A percentile compares a stretch with the other conserved stretches of the same genome.
Evolutionary conservation across 2,797 vertebrate species (phyloP).

Genomic region (Bovichtus diacanthus): DNA sequence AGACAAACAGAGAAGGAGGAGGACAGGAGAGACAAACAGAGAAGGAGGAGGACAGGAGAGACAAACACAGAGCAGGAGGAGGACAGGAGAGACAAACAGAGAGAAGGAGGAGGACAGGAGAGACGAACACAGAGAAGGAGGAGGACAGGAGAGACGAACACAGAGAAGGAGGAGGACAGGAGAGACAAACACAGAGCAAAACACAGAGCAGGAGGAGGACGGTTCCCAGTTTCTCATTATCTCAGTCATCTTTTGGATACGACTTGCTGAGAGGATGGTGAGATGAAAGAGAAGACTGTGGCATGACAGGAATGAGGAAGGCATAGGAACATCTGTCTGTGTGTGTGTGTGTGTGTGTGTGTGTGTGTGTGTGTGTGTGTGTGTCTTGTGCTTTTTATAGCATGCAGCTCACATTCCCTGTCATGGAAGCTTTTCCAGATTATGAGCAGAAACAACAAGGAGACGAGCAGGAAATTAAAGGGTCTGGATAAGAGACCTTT

Average conservation of each 20-base stretch:
- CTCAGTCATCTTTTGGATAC: constrained; percentile 57
- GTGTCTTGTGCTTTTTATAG: constrained; percentile 67
- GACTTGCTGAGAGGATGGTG: constrained; percentile 24
- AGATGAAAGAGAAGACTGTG: constrained; percentile 58
- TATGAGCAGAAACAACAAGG: constrained; percentile 77
- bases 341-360: constrained; percentile 24
- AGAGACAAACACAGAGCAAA: too few relatives aligned
- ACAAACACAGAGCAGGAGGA: constrained; percentile 14
- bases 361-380: constrained; percentile 36
- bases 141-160: too few relatives aligned
- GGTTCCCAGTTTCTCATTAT: constrained; percentile 66
- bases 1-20: too few relatives aligned
- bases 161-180: too few relatives aligned
- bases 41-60: too few relatives aligned
- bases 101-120: too few relatives aligned
- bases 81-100: too few relatives aligned
- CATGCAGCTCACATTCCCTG: constrained; percentile 66
- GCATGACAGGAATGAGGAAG: constrained; percentile 74
- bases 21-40: too few relatives aligned
- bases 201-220: constrained; percentile 24
- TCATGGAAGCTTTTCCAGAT: constrained; percentile 77
- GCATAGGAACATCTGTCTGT: constrained; percentile 67
- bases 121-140: too few relatives aligned
- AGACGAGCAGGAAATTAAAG: constrained; percentile 84
- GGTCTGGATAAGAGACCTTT: constrained; percentile 64